Base-by-base conservation (phyloP, 2,888 invertebrate species). In the Ashinkailepas kermadecensis region DNA sequence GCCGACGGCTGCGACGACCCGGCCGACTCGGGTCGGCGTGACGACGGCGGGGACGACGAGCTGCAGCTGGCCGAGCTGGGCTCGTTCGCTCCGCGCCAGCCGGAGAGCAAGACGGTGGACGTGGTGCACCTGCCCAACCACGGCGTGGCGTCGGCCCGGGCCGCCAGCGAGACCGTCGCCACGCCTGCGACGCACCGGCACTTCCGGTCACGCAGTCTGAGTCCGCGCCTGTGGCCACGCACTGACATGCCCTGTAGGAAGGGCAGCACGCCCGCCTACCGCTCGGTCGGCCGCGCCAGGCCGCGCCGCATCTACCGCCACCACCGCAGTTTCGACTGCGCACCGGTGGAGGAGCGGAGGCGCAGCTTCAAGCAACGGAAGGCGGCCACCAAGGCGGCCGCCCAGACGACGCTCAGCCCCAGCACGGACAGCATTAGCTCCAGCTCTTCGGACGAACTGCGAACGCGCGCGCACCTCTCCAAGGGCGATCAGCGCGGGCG, bases 41-140 rank as follows among this genome's bases (percentile, higher is more conserved):
- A 39, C 39, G 2, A 39, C 39, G 39, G 39, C 39, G 39, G 39
- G 39, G 39, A 1, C 39, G 39, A 4, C 39, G 15, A 23, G 70
- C 70, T 23, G 4, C 15, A 39, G 4, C 39, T 70, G 13, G 4
- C 12, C 4, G 15, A 23, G 12, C 12, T 23, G 25, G 8, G 54
- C 18, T 54, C 74, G 54, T 54, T 18, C 56, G 9, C 54, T 8
- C 11, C 39, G 11, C 21, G 7, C 2, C 74, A 74, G 74, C 74
- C 74, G 11, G 74, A 74, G 56, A 74, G 74, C 56, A 56, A 74
- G 56, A 74, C 74, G 3, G 74, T 74, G 54, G 74, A 74, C 74
- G 74, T 74, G 74, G 74, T 74, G 3, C 74, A 18, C 56, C 13
- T 74, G 10, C 18, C 74, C 9, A 54, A 74, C 74, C 54, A 54